A percentile compares a stretch with the other conserved stretches of the same genome.
Evolutionary conservation across 2,888 invertebrate species (phyloP).

Genomic region (Falcaria lacertinaria): DNA sequence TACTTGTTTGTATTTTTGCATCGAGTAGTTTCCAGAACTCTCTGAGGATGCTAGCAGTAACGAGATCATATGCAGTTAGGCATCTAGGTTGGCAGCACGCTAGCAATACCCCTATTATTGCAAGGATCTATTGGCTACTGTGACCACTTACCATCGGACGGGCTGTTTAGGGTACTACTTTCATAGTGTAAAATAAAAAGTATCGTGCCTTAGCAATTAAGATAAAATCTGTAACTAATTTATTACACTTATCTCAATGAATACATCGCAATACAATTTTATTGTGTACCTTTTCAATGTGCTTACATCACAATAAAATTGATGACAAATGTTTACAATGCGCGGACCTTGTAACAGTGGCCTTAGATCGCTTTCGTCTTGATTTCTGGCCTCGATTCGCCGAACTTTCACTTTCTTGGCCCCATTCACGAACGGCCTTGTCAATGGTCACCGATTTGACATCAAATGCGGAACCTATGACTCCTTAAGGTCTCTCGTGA

Average conservation of each 20-base stretch:
- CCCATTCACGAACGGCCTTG: constrained; percentile 18
- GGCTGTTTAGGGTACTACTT: no score
- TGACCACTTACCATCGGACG: no score
- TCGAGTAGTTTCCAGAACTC: no score
- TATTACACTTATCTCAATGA: not conserved
- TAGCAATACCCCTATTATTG: no score
- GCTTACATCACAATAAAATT: not conserved
- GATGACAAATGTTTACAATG: constrained; percentile 4
- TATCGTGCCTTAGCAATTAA: no score
- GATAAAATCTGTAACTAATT: no score
- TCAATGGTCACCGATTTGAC: constrained; percentile 5
- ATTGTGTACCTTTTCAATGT: constrained; percentile 4
- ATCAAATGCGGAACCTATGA: constrained; percentile 21
- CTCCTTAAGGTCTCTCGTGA: constrained; percentile 1
- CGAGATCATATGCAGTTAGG: no score
- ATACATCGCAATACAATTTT: not conserved
- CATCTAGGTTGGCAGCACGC: no score
- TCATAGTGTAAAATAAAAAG: no score
- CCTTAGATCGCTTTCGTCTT: constrained; percentile 5
- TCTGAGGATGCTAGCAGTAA: no score
- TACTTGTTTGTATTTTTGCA: no score
- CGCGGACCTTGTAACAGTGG: constrained; percentile 8
- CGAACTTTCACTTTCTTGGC: constrained; percentile 19
- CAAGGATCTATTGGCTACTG: no score
- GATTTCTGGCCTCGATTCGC: constrained; percentile 9